phyloP scores from a whole-genome alignment of 2,888 invertebrate genomes.

The Leptinotarsa haldemani region DNA sequence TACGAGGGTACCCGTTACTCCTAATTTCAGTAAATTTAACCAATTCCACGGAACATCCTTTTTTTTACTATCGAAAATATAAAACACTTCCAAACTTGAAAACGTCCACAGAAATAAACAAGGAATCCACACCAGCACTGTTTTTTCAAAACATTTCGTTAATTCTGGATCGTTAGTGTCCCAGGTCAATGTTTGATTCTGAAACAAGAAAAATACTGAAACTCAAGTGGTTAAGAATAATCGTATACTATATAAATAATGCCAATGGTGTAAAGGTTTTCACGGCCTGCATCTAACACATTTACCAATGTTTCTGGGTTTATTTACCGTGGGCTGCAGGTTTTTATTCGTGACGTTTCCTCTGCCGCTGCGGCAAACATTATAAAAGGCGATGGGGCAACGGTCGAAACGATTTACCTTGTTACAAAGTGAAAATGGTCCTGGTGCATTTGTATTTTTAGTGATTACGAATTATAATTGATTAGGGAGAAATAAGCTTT shows the following conservation, averaged over 20 bases:
- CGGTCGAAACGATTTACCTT: too few relatives aligned
- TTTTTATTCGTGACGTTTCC: too few relatives aligned
- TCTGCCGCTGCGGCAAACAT: too few relatives aligned
- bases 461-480: too few relatives aligned
- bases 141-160: slow-evolving; percentile 92
- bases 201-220: slow-evolving; percentile 57
- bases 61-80: slow-evolving; percentile 80
- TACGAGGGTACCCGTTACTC: slow-evolving; percentile 74
- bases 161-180: slow-evolving; percentile 82
- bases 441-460: too few relatives aligned
- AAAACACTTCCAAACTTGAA: slow-evolving; percentile 79
- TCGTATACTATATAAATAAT: slow-evolving; percentile 29
- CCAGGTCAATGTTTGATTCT: slow-evolving; percentile 86
- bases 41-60: slow-evolving; percentile 83
- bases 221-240: not conserved
- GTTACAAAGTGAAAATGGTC: too few relatives aligned
- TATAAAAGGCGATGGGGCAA: too few relatives aligned
- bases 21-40: slow-evolving; percentile 77
- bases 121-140: slow-evolving; percentile 89
- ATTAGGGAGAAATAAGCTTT: too few relatives aligned
- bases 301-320: too few relatives aligned
- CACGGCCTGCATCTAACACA: too few relatives aligned
- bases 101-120: slow-evolving; percentile 86
- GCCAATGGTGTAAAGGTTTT: not conserved
- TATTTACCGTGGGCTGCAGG: too few relatives aligned